A percentile compares a stretch with the other conserved stretches of the same genome.
These are phyloP conservation scores for Clamator glandarius DNA, from an alignment of 2,797 vertebrate species.

Conservation along the genomic window DNA sequence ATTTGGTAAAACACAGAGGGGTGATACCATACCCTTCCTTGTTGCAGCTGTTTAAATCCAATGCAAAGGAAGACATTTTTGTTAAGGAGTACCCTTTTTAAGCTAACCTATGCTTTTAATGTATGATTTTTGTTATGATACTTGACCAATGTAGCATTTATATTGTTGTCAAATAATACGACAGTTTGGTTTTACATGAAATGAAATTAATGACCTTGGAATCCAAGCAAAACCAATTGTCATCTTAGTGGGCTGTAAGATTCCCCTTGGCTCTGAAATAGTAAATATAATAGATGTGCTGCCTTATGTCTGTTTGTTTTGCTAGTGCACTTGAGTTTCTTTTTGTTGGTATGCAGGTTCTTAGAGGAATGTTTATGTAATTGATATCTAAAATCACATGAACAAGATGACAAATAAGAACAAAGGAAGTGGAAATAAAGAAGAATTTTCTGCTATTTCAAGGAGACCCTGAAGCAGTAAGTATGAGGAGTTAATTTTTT, in stretches of 20 bases:
- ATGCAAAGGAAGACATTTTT: neutral
- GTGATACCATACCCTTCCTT: neutral
- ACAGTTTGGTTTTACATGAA: neutral
- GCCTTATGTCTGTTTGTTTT: neutral
- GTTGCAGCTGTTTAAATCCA: neutral
- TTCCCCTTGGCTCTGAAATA: neutral
- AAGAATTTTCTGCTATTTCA: neutral
- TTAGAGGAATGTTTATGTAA: neutral
- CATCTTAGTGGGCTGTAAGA: neutral
- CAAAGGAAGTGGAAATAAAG: neutral
- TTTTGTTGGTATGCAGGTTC: neutral
- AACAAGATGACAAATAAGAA: neutral
- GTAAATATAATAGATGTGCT: accelerated
- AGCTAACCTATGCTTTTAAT: neutral
- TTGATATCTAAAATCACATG: neutral
- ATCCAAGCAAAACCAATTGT: neutral
- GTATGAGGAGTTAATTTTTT: neutral
- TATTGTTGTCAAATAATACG: neutral
- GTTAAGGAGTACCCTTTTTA: neutral
- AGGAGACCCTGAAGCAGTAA: neutral
- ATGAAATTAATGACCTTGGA: neutral
- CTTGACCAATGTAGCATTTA: neutral
- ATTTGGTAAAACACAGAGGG: neutral
- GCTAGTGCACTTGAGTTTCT: neutral
- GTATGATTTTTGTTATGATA: neutral